Evolutionary conservation across 1,140 invertebrate species (phyloP).

Genomic region (Chrysomallon squamiferum): DNA sequence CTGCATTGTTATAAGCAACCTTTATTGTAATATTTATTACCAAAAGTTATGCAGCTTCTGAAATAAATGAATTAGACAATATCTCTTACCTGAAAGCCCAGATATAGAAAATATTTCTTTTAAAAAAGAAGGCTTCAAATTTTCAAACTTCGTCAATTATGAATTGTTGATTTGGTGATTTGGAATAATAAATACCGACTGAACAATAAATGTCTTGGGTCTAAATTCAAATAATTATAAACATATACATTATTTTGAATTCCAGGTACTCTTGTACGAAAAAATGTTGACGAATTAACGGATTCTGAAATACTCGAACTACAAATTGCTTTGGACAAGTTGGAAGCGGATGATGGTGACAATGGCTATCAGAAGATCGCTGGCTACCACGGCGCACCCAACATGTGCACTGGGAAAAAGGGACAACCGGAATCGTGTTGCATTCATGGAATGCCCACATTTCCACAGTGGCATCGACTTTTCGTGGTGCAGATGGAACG

Average conservation of each 20-base stretch:
- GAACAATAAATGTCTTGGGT: no score
- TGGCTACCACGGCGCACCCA: constrained; percentile 27
- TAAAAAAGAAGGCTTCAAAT: no score
- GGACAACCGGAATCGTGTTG: constrained; percentile 15
- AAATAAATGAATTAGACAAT: no score
- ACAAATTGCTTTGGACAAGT: constrained; percentile 3
- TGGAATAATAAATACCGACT: no score
- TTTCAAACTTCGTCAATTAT: no score
- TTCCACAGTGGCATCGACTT: constrained; percentile 23
- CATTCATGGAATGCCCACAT: constrained; percentile 23
- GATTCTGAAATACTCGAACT: constrained; percentile 12
- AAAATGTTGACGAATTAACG: constrained; percentile 20
- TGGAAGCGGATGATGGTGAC: neutral
- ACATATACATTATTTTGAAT: neutral
- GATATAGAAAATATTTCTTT: no score
- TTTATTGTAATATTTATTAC: no score
- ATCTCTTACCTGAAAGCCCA: no score
- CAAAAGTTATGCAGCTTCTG: no score
- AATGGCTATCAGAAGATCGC: constrained; percentile 15
- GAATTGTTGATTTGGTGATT: no score
- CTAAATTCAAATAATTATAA: no score
- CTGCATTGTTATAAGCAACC: no score
- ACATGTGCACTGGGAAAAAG: constrained; percentile 12
- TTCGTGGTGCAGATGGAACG: constrained; percentile 23
- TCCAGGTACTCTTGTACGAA: constrained; percentile 7